Percentiles rank a stretch among this genome's conserved stretches.
These are phyloP conservation scores for Herpetotheres cachinnans DNA, from an alignment of 2,113 vertebrate species.

Conservation along the genomic window DNA sequence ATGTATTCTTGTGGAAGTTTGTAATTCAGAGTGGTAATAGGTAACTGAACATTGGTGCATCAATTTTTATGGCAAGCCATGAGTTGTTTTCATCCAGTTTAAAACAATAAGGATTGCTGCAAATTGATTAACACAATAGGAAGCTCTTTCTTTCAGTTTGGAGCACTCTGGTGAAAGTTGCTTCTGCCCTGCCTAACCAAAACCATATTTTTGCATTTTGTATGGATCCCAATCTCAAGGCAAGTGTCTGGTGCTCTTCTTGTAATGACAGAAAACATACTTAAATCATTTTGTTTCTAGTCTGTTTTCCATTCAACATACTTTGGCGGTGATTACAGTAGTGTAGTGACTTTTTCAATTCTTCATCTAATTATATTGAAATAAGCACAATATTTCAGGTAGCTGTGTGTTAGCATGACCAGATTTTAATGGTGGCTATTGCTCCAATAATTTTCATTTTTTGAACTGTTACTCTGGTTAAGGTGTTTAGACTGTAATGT, in stretches of 20 bases:
- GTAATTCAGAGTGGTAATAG: not conserved
- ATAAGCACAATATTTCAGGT: not conserved
- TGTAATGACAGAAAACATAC: not conserved
- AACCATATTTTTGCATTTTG: not conserved
- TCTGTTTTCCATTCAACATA: not conserved
- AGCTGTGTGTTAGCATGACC: not conserved
- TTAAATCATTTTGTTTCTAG: not conserved
- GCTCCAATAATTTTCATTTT: not conserved
- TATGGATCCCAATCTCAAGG: slow-evolving; percentile 32
- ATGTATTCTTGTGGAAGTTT: not conserved
- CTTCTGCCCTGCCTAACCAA: not conserved
- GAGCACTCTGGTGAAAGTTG: slow-evolving; percentile 51
- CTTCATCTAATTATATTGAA: not conserved
- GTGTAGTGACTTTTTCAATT: not conserved
- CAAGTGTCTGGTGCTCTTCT: not conserved
- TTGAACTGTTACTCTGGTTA: not conserved
- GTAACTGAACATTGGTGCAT: not conserved
- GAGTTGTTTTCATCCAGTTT: not conserved
- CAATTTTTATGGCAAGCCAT: not conserved
- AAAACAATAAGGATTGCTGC: not conserved
- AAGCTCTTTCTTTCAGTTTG: slow-evolving; percentile 58
- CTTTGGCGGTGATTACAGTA: not conserved
- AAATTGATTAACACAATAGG: not conserved
- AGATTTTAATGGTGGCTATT: not conserved
- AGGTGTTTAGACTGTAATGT: not conserved